A percentile compares a stretch with the other conserved stretches of the same genome.
Conservation (phyloP, 2,797 vertebrate genomes). For the Hephaestus fuliginosus region DNA sequence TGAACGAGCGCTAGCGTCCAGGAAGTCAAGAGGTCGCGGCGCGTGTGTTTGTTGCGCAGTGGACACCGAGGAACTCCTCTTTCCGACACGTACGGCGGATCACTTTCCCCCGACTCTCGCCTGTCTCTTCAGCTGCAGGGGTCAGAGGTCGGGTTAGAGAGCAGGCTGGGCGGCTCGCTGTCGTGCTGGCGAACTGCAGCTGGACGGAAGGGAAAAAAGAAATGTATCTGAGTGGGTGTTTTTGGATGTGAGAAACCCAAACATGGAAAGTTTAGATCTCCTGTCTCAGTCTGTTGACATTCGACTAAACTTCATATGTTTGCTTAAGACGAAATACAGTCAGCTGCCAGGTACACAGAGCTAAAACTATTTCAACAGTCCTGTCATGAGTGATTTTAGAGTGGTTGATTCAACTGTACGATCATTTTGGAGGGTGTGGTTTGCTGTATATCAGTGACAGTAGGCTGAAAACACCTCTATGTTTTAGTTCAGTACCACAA, state of each 20-base stretch:
- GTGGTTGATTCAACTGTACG: not conserved
- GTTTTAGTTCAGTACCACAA: too few species aligned
- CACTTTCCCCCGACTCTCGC: constrained; percentile 10
- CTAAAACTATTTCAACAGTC: not conserved
- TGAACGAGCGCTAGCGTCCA: constrained; percentile 8
- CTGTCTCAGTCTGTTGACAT: constrained; percentile 8
- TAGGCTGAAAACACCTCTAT: too few species aligned
- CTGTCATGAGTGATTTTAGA: not conserved
- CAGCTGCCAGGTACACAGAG: not conserved
- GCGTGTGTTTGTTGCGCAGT: constrained; percentile 38
- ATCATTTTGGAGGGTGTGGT: not conserved
- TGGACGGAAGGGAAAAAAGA: constrained; percentile 4
- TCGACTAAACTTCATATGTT: constrained; percentile 8
- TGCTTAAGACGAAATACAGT: constrained; percentile 12
- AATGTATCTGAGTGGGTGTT: constrained; percentile 7
- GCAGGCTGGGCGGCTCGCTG: constrained; percentile 24
- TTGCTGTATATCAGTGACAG: not conserved
- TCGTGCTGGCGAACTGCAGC: constrained; percentile 32
- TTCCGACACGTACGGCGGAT: constrained; percentile 51
- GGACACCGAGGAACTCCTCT: constrained; percentile 1
- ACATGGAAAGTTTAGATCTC: constrained; percentile 4
- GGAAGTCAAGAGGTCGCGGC: constrained; percentile 38
- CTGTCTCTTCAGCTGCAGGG: constrained; percentile 64
- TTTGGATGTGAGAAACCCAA: constrained; percentile 10
- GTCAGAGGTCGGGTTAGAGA: constrained; percentile 63